These are phyloP conservation scores for Oncorhynchus gorbuscha DNA, from an alignment of 2,113 vertebrate species.

Conservation along the genomic window DNA sequence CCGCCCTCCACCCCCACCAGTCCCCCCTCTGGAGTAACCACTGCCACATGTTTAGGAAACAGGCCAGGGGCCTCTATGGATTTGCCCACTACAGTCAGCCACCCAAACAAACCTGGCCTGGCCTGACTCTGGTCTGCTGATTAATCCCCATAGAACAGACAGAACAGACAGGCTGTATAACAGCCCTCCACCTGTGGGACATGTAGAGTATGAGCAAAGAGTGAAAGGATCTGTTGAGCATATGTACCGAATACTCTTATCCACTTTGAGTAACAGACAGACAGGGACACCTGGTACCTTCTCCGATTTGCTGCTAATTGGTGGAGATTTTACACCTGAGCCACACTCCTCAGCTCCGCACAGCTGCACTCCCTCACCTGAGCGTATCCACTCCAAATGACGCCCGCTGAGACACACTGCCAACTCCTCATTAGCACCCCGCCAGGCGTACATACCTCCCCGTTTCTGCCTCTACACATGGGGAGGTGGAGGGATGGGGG, in stretches of 20 bases:
- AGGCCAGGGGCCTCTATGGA: conserved; percentile 19
- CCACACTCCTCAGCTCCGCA: conserved; percentile 17
- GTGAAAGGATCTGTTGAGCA: no score
- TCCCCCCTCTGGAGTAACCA: conserved; percentile 56
- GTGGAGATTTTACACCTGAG: background rate
- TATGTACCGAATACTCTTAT: background rate
- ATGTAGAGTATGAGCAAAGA: no score
- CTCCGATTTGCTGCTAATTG: background rate
- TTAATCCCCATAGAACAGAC: conserved; percentile 48
- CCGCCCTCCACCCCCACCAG: conserved; percentile 16
- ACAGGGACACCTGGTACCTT: background rate
- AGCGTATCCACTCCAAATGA: background rate
- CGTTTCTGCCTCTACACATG: background rate
- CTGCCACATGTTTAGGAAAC: conserved; percentile 65
- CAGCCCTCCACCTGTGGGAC: background rate
- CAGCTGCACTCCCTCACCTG: background rate
- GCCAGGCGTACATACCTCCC: conserved; percentile 1
- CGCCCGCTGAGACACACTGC: conserved; percentile 2
- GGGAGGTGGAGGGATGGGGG: background rate
- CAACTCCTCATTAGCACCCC: conserved; percentile 26
- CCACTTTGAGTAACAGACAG: background rate
- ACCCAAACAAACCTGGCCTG: conserved; percentile 47
- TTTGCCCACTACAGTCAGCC: conserved; percentile 20
- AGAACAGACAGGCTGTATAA: background rate
- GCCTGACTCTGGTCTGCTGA: conserved; percentile 24